Base-by-base conservation (phyloP, 2,888 invertebrate genomes). In the Sceliomorpha sp. region DNA sequence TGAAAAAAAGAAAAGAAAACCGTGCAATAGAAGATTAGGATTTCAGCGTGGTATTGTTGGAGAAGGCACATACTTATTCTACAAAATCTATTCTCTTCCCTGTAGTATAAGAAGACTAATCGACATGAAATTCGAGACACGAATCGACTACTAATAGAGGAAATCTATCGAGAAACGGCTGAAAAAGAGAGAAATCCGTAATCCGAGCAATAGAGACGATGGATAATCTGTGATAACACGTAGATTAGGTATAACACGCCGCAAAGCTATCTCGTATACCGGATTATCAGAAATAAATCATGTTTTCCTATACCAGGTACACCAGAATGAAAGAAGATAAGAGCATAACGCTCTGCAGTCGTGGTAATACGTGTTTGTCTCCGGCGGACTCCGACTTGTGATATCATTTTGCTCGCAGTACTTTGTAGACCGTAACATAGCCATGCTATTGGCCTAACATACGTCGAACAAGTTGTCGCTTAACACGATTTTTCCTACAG, bases 231-330 rank as follows among this genome's bases (percentile, higher is more conserved):
- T 70, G 85, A 86, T 84, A 83, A 72, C 74, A 70, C 60, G 70
- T 67, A 81, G 84, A 85, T 83, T 85, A 85, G 77, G 74, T 73
- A 70, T 66, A 75, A 73, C 79, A 68, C 75, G 76, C 83, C 83
- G 81, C 84, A 84, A 85, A 84, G 82, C 77, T 85, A 84, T 85
- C 85, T 82, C 76, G 76, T 77, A 75, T 77, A 74, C 79, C 73
- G 86, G 86, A 87, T 88, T 88, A 88, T 84, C 86, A 83, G 83
- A 83, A 86, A 87, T 88, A 88, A 88, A 88, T 88, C 88, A 86
- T 88, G 84, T 83, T 86, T 85, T 82, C 79, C 81, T 82, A 80
- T 80, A 76, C 73, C 71, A 64, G 64, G 50, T 64, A 66, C 69
- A 74, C 48, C 73, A 67, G 73, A 64, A n/a, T n/a, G n/a, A 62